Evolutionary conservation across 2,888 invertebrate species (phyloP).

Genomic region (Melanostoma scalare): DNA sequence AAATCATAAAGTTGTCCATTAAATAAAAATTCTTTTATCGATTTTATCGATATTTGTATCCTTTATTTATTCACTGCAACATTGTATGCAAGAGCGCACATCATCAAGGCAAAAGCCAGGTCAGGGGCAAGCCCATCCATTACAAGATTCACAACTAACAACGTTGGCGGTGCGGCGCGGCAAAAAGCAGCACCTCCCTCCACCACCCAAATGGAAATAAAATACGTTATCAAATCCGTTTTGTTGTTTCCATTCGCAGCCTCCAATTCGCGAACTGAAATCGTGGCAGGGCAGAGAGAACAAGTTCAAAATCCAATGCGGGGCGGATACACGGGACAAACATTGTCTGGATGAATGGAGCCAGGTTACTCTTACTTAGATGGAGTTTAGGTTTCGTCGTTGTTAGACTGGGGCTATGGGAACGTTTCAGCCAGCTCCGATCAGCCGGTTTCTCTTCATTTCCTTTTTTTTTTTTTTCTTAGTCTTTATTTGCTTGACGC

Average conservation of each 20-base stretch:
- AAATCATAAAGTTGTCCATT: constrained; percentile 22
- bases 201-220: constrained; percentile 27
- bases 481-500: not conserved
- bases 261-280: constrained; percentile 36
- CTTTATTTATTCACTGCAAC: constrained; percentile 23
- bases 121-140: constrained; percentile 70
- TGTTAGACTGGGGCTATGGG: constrained; percentile 34
- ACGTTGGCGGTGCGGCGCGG: not conserved
- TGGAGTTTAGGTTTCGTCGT: constrained; percentile 9
- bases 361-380: constrained; percentile 9
- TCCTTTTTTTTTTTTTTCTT: not conserved
- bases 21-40: constrained; percentile 53
- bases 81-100: constrained; percentile 2
- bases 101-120: constrained; percentile 44
- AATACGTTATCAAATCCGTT: constrained; percentile 68
- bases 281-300: constrained; percentile 38
- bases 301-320: constrained; percentile 8
- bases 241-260: constrained; percentile 57
- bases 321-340: constrained; percentile 19
- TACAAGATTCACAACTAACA: constrained; percentile 31
- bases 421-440: constrained; percentile 12
- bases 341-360: constrained; percentile 37
- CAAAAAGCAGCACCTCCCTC: not conserved
- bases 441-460: constrained; percentile 19
- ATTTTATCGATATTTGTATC: constrained; percentile 39